phyloP scores from a whole-genome alignment of 1,140 invertebrate genomes.

The Anastatus disparis region DNA sequence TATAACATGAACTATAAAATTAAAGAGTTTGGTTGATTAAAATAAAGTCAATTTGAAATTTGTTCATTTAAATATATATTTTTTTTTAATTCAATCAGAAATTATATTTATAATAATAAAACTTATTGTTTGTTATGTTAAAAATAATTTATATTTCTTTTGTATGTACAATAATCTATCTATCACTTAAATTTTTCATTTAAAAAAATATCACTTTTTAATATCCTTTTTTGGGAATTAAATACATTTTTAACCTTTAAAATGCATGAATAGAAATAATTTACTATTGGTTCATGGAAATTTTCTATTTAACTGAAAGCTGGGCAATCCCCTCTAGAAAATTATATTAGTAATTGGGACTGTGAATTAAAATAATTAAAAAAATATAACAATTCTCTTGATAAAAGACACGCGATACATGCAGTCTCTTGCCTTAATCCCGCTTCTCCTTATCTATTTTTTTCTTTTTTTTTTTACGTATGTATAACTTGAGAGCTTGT shows the following conservation, averaged over 20 bases:
- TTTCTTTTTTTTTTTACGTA: constrained; percentile 29
- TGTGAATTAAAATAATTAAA: not conserved
- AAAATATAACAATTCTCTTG: not conserved
- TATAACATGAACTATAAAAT: too few species aligned
- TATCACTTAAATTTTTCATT: not conserved
- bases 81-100: too few species aligned
- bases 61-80: too few species aligned
- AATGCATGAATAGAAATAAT: constrained; percentile 12
- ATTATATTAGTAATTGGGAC: not conserved
- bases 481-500: constrained; percentile 20
- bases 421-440: not conserved
- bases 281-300: constrained; percentile 2
- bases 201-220: constrained; percentile 1
- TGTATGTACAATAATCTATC: not conserved
- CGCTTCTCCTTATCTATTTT: constrained; percentile 30
- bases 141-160: too few species aligned
- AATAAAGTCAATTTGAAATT: too few species aligned
- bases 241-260: too few species aligned
- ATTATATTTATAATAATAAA: too few species aligned
- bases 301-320: not conserved
- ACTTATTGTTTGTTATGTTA: too few species aligned
- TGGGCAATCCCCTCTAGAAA: constrained; percentile 1
- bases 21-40: too few species aligned
- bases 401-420: not conserved
- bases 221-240: constrained; percentile 5